These are phyloP conservation scores for Nicator chloris DNA, from an alignment of 2,113 vertebrate genomes.

Conservation along the genomic window DNA sequence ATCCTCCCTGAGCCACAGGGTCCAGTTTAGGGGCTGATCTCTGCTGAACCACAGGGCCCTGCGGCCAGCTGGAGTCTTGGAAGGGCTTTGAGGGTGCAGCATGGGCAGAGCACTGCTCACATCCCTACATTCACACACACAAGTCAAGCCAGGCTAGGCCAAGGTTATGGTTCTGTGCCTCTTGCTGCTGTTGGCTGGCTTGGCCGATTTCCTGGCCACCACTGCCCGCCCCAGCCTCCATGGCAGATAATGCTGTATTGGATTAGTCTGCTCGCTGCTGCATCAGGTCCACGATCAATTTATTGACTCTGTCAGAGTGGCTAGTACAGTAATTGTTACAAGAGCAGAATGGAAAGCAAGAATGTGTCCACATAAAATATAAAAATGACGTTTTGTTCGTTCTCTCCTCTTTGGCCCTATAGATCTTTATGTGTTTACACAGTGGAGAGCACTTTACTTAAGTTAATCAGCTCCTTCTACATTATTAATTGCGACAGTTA, in stretches of 20 bases:
- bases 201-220: slow-evolving; percentile 33
- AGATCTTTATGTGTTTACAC: slow-evolving; percentile 74
- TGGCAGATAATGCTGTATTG: slow-evolving; percentile 72
- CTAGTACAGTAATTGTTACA: slow-evolving; percentile 78
- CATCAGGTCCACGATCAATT: slow-evolving; percentile 80
- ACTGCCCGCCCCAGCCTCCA: not conserved
- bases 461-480: slow-evolving; percentile 75
- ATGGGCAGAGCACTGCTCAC: not conserved
- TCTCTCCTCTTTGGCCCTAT: slow-evolving; percentile 49
- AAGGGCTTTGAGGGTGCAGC: not conserved
- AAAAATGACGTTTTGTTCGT: slow-evolving; percentile 74
- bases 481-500: slow-evolving; percentile 76
- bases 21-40: not conserved
- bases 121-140: rapidly evolving
- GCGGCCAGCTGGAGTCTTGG: not conserved
- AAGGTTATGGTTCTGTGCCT: not conserved
- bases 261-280: slow-evolving; percentile 72
- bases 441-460: slow-evolving; percentile 72
- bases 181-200: not conserved
- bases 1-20: slow-evolving; percentile 18
- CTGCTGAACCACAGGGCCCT: not conserved
- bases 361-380: slow-evolving; percentile 70
- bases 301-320: slow-evolving; percentile 85
- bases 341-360: slow-evolving; percentile 78
- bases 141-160: not conserved